These are phyloP conservation scores for Rhinoderma darwinii DNA, from an alignment of 2,113 vertebrate genomes.

Conservation along the genomic window DNA sequence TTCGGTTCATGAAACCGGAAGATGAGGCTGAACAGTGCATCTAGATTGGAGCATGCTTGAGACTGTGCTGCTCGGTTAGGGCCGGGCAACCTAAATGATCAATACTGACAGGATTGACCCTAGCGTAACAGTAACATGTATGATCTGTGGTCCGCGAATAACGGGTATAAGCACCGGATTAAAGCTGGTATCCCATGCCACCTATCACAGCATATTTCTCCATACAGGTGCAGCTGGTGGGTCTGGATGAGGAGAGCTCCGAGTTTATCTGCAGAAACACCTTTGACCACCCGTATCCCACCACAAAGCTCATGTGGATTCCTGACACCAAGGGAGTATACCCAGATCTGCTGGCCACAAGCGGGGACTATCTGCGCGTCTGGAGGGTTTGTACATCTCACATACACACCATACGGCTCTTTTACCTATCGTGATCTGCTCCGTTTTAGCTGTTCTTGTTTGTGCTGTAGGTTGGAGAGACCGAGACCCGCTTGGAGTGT, in stretches of 20 bases:
- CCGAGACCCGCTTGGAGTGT: constrained; percentile 96
- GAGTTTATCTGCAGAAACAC: constrained; percentile 82
- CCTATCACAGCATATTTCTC: constrained; percentile 15
- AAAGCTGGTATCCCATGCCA: not conserved
- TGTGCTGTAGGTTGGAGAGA: constrained; percentile 88
- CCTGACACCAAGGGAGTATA: constrained; percentile 98
- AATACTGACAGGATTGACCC: constrained; percentile 11
- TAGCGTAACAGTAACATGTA: not conserved
- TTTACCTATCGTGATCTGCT: not conserved
- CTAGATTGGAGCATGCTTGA: not conserved
- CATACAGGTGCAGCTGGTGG: constrained; percentile 93
- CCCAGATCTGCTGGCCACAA: constrained; percentile 94
- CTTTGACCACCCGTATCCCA: constrained; percentile 97
- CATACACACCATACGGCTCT: not conserved
- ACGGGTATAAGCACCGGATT: not conserved
- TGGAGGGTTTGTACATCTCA: constrained; percentile 90
- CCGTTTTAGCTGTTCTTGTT: not conserved
- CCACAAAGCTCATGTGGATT: constrained; percentile 99
- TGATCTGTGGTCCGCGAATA: not conserved
- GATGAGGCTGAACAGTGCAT: not conserved
- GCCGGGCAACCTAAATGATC: not conserved
- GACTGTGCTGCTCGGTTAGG: not conserved
- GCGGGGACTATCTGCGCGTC: constrained; percentile 95
- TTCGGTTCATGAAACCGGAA: not conserved
- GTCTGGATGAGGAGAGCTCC: constrained; percentile 95